Conservation (phyloP, 2,888 invertebrate genomes). For the Sphecodes monilicornis region DNA sequence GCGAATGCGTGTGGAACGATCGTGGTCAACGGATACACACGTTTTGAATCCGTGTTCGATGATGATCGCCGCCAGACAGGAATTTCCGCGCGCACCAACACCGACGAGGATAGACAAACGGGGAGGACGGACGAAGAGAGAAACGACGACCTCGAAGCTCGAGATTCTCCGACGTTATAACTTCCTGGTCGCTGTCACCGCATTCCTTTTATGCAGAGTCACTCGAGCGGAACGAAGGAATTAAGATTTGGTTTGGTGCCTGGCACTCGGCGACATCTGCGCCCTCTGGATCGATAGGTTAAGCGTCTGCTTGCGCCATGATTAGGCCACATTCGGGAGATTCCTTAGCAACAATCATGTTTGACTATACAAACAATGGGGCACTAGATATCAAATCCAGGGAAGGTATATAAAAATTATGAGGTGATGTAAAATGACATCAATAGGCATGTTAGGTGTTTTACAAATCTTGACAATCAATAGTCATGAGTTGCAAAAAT, state of each 20-base stretch:
- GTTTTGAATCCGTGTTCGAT: not conserved
- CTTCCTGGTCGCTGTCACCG: constrained; percentile 82
- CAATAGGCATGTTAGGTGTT: too few relatives aligned
- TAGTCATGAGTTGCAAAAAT: not conserved
- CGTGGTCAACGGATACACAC: not conserved
- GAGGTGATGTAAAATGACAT: too few relatives aligned
- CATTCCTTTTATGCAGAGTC: constrained; percentile 81
- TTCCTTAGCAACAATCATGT: not conserved
- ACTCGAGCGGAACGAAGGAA: constrained; percentile 73
- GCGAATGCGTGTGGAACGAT: constrained; percentile 36
- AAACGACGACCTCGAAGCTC: constrained; percentile 23
- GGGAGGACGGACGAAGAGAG: not conserved
- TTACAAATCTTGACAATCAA: not conserved
- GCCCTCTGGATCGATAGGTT: not conserved
- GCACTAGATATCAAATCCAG: too few relatives aligned
- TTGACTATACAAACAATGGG: too few relatives aligned
- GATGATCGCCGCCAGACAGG: not conserved
- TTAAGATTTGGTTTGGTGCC: constrained; percentile 3
- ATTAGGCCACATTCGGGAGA: not conserved
- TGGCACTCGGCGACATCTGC: not conserved
- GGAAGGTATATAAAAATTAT: too few relatives aligned
- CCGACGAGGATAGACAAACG: constrained; percentile 10
- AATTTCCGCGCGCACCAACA: not conserved
- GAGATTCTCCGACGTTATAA: constrained; percentile 74
- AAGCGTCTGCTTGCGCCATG: not conserved